These are phyloP conservation scores for Andrena bicolor DNA, from an alignment of 2,888 invertebrate genomes.

Conservation along the genomic window DNA sequence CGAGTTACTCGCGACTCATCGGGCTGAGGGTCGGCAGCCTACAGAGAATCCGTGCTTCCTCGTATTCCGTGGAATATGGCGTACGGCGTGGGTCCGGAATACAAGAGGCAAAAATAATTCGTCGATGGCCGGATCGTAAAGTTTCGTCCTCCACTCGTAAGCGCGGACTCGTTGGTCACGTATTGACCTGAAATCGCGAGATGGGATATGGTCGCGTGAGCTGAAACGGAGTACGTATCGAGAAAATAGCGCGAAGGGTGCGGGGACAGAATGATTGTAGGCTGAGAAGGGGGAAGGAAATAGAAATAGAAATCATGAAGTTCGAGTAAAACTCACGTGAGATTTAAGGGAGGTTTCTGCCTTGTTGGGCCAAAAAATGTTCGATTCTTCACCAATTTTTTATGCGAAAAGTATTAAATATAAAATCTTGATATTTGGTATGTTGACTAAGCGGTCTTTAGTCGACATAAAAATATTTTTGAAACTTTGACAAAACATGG, in stretches of 20 bases:
- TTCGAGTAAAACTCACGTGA: neutral
- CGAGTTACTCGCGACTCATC: conserved; percentile 29
- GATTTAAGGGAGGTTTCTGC: neutral
- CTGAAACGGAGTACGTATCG: neutral
- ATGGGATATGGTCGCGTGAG: neutral
- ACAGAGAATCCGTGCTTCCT: conserved; percentile 31
- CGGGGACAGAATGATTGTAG: neutral
- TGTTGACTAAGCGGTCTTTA: no score
- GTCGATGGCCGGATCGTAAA: conserved; percentile 28
- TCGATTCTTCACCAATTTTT: no score
- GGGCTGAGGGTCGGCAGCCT: conserved; percentile 1
- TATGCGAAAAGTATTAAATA: no score
- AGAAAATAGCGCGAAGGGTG: neutral
- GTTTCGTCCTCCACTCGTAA: conserved; percentile 10
- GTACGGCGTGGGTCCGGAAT: conserved; percentile 4
- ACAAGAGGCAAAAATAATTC: conserved; percentile 46
- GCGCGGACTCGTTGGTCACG: conserved; percentile 6
- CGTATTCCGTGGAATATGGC: conserved; percentile 38
- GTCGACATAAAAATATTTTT: no score
- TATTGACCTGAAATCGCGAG: conserved; percentile 13
- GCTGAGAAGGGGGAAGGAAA: neutral
- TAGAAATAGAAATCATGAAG: neutral
- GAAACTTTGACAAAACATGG: no score
- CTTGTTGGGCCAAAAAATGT: no score
- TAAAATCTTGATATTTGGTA: no score